phyloP scores from a whole-genome alignment of 2,113 vertebrate species.

The Speoplatyrhinus poulsoni region DNA sequence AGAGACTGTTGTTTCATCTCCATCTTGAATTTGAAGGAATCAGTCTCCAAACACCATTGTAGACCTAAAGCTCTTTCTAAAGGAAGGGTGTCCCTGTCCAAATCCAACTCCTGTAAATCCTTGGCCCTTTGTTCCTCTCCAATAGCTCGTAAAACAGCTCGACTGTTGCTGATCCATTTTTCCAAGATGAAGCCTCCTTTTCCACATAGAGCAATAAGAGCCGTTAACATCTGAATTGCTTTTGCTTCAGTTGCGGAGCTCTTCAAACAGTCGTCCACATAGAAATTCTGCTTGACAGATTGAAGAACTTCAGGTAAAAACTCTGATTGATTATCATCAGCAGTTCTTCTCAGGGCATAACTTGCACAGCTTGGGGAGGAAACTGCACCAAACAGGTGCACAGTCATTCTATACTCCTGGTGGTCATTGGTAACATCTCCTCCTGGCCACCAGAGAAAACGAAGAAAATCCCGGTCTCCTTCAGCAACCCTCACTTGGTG shows the following conservation, averaged over 20 bases:
- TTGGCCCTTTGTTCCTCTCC: background rate
- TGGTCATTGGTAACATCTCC: background rate
- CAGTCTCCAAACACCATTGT: slow-evolving; percentile 1
- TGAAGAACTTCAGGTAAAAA: background rate
- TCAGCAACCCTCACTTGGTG: background rate
- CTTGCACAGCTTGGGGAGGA: background rate
- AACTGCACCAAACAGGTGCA: background rate
- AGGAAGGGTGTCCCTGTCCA: background rate
- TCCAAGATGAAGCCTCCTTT: slow-evolving; percentile 7
- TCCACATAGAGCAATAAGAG: slow-evolving; percentile 12
- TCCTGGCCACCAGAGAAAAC: background rate
- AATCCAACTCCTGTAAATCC: background rate
- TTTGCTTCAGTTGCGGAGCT: background rate
- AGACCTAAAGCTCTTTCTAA: background rate
- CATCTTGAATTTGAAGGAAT: background rate
- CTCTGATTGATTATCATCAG: background rate
- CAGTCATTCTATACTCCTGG: background rate
- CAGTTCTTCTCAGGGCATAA: background rate
- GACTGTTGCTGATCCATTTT: slow-evolving; percentile 18
- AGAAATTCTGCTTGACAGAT: background rate
- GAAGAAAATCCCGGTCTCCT: background rate
- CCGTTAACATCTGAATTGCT: slow-evolving; percentile 6
- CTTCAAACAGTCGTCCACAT: slow-evolving; percentile 16
- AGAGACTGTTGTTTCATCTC: background rate
- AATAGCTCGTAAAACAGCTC: background rate